Percentiles rank a stretch among this genome's conserved stretches.
phyloP scores from a whole-genome alignment of 2,113 vertebrate species.

The Seriola rivoliana region DNA sequence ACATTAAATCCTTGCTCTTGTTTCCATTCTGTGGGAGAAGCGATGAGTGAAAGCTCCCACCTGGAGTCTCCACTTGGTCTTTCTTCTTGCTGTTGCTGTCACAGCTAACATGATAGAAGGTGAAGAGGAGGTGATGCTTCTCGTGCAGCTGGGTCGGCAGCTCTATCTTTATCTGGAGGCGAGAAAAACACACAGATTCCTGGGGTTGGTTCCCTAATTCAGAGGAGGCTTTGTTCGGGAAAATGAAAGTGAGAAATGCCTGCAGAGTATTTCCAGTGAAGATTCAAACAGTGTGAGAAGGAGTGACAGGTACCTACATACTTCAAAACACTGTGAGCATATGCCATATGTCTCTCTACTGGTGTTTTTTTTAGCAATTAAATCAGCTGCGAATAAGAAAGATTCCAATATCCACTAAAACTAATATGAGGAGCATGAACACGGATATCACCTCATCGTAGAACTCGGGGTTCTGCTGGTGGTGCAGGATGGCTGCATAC shows the following conservation, averaged over 20 bases:
- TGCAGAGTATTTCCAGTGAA: neutral
- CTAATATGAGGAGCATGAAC: neutral
- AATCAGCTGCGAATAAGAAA: neutral
- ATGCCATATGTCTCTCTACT: neutral
- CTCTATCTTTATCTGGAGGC: conserved; percentile 94
- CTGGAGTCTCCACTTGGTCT: conserved; percentile 93
- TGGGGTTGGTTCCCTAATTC: neutral
- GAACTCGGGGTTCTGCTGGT: conserved; percentile 98
- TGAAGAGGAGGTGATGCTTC: conserved; percentile 97
- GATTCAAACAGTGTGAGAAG: conserved; percentile 3
- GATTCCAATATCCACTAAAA: neutral
- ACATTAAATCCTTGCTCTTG: neutral
- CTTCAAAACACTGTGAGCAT: neutral
- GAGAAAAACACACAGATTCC: conserved; percentile 32
- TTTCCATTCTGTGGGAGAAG: neutral
- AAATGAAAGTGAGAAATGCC: conserved; percentile 1
- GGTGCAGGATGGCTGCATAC: conserved; percentile 92
- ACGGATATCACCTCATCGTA: conserved; percentile 92
- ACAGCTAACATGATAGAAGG: conserved; percentile 96
- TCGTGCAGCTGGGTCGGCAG: conserved; percentile 95
- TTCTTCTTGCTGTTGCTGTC: conserved; percentile 97
- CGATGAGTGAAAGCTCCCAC: conserved; percentile 69
- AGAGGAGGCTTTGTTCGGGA: conserved; percentile 29
- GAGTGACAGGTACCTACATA: neutral
- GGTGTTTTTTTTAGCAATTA: neutral